These are phyloP conservation scores for Oscheius sp. DNA, from an alignment of 2,888 invertebrate genomes.

Conservation along the genomic window DNA sequence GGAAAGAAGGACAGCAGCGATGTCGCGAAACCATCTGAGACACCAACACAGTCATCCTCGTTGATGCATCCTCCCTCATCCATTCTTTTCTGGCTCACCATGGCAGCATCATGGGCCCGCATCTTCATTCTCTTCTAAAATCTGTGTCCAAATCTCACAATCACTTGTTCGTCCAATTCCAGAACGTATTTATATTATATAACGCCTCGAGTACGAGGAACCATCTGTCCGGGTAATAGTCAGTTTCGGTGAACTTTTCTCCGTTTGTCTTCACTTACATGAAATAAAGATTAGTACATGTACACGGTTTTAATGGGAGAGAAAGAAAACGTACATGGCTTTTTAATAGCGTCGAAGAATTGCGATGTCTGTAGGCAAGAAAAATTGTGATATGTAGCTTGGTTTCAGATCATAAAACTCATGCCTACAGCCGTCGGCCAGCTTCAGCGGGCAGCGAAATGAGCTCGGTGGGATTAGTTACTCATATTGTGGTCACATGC, in stretches of 20 bases:
- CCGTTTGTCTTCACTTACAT: conserved; percentile 33
- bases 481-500: conserved; percentile 12
- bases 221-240: conserved; percentile 33
- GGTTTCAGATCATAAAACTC: neutral
- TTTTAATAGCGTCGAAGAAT: neutral
- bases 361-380: neutral
- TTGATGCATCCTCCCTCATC: conserved; percentile 44
- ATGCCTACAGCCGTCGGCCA: neutral
- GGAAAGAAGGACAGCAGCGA: conserved; percentile 34
- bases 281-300: conserved; percentile 21
- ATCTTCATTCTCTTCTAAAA: conserved; percentile 41
- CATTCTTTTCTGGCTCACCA: conserved; percentile 55
- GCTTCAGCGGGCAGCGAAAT: neutral
- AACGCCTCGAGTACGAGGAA: conserved; percentile 34
- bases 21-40: neutral
- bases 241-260: conserved; percentile 28
- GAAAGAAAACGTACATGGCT: neutral
- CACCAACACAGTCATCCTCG: conserved; percentile 13
- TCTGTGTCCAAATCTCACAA: conserved; percentile 16
- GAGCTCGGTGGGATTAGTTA: conserved; percentile 4
- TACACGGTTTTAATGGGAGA: neutral
- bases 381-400: conserved; percentile 1
- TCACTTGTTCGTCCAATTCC: conserved; percentile 30
- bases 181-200: conserved; percentile 29
- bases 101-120: conserved; percentile 57